Conservation (phyloP, 2,113 vertebrate species). For the Anhinga rufa region DNA sequence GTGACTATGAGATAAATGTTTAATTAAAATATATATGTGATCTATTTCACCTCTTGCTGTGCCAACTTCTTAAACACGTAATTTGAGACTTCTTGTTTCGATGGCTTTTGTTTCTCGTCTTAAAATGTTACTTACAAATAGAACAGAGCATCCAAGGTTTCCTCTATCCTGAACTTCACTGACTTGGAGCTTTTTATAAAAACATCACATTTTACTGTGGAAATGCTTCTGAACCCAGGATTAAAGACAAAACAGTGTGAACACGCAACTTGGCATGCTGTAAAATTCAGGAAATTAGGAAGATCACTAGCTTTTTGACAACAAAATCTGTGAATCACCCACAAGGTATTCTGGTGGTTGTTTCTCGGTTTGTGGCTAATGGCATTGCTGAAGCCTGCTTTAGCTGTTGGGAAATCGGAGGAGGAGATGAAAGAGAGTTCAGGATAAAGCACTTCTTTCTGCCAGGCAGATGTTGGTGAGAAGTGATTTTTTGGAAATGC, state of each 20-base stretch:
- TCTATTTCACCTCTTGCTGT: neutral
- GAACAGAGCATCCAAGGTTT: neutral
- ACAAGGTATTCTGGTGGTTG: neutral
- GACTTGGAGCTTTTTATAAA: neutral
- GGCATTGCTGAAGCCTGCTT: neutral
- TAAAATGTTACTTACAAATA: neutral
- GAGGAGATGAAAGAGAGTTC: neutral
- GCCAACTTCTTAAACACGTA: neutral
- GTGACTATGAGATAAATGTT: neutral
- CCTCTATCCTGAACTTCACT: neutral
- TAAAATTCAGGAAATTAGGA: neutral
- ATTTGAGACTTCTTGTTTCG: neutral
- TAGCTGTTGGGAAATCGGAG: neutral
- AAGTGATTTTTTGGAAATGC: neutral
- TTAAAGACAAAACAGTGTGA: neutral
- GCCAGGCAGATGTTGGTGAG: neutral
- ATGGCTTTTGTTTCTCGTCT: neutral
- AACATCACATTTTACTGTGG: neutral
- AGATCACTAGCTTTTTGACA: constrained; percentile 2
- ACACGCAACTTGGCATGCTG: neutral
- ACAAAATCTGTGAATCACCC: neutral
- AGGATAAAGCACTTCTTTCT: neutral
- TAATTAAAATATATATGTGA: neutral
- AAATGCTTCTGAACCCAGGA: neutral
- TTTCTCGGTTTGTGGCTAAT: neutral